phyloP scores from a whole-genome alignment of 2,888 invertebrate species.

The Bombyx huttoni region DNA sequence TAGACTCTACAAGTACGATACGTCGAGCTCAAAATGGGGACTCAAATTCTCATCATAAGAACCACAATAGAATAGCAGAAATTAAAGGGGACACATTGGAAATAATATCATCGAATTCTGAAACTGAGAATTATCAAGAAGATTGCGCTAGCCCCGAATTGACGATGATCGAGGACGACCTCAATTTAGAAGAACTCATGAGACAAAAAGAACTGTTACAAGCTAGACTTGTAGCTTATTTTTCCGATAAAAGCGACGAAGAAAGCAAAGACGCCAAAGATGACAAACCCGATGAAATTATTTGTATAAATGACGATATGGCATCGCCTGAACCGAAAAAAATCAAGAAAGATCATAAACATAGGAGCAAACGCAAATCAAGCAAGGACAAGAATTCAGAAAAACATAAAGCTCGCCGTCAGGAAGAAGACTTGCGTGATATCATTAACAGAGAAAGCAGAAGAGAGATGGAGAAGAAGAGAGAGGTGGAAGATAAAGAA shows the following conservation, averaged over 20 bases:
- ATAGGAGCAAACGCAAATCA: constrained; percentile 45
- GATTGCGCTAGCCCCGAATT: constrained; percentile 82
- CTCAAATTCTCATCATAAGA: constrained; percentile 18
- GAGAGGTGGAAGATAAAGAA: constrained; percentile 47
- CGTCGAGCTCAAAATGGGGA: constrained; percentile 36
- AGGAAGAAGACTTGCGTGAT: constrained; percentile 55
- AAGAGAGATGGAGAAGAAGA: constrained; percentile 37
- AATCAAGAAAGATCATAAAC: constrained; percentile 50
- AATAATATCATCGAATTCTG: constrained; percentile 78
- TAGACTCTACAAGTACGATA: constrained; percentile 11
- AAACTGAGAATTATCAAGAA: constrained; percentile 73
- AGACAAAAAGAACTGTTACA: constrained; percentile 88
- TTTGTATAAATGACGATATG: constrained; percentile 26
- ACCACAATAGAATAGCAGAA: constrained; percentile 9
- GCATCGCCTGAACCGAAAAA: constrained; percentile 61
- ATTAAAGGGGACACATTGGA: constrained; percentile 50
- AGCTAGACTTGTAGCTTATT: constrained; percentile 82
- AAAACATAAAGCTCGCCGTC: constrained; percentile 31
- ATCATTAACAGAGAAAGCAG: constrained; percentile 44
- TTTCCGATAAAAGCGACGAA: constrained; percentile 77
- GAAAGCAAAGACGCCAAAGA: constrained; percentile 31
- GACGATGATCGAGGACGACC: constrained; percentile 84
- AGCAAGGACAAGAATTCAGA: constrained; percentile 41
- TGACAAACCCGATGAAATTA: constrained; percentile 52
- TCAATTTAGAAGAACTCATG: constrained; percentile 91